Evolutionary conservation across 2,113 vertebrate species (phyloP), one percentile per base, ranked within the genome.

Genomic region (Odontesthes bonariensis): DNA sequence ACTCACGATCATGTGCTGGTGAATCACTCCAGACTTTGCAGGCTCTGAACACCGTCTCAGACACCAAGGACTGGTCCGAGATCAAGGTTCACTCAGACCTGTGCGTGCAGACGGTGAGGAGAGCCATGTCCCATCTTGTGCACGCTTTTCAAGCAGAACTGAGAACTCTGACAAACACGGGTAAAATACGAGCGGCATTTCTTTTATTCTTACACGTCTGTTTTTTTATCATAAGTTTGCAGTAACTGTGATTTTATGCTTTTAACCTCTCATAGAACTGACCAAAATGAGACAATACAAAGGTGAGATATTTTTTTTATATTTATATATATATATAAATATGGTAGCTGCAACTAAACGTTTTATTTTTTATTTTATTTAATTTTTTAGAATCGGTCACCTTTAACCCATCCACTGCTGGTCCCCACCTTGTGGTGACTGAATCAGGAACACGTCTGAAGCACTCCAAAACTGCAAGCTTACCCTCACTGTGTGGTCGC

Each of bases 1-100:
- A 53, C 42, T 76, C 20, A 56, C 13, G 0, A 27, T 68, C 74
- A 64, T 35, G 32, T 60, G 44, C 59, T 19, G 75, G 32, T 78
- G 40, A 77, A 33, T 83, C 71, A 20, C 46, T 46, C 20, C 62
- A 93, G 91, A 89, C 84, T 61, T 54, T 93, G 46, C 83, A 79
- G 46, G 64, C 73, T 8, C 40, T 92, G 49, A 75, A 82, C 69
- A 56, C 49, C n/a, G 59, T 55, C 13, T 87, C 88, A 3, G 49
- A 59, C 42, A 56, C 58, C 31, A 89, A 84, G 67, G 77, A 91
- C 79, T 93, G 91, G 92, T 87, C 92, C 35, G 59, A 57, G 23
- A 73, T 75, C 44, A 59, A 44, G 44, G 83, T 92, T 14, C 74
- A 87, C 68, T 70, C 92, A 4, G 91, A 93, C n/a, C 69, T 86